These are phyloP conservation scores for Syndactyla subalaris DNA, from an alignment of 2,797 vertebrate genomes.

Conservation along the genomic window DNA sequence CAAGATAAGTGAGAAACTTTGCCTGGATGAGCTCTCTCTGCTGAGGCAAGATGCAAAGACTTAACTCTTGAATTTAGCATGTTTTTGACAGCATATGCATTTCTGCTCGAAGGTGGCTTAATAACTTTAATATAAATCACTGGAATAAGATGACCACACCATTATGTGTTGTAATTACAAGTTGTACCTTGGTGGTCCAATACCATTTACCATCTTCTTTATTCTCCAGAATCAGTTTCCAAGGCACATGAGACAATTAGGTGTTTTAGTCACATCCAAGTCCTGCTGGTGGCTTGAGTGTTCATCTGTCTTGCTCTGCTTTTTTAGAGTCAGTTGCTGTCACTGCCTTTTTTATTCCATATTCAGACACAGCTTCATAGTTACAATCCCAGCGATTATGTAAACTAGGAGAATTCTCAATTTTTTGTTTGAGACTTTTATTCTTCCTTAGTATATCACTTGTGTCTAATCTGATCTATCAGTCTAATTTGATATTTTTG, in stretches of 20 bases:
- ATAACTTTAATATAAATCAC: background rate
- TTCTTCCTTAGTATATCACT: background rate
- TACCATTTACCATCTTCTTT: background rate
- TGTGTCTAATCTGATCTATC: background rate
- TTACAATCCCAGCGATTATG: background rate
- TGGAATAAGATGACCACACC: background rate
- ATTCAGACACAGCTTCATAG: background rate
- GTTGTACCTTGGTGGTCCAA: background rate
- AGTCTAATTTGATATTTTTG: conserved; percentile 68
- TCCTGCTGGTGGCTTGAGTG: background rate
- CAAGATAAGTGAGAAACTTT: background rate
- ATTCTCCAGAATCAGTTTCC: background rate
- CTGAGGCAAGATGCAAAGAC: background rate
- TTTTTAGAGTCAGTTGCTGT: background rate
- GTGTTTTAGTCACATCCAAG: background rate
- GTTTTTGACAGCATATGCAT: background rate
- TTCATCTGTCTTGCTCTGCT: background rate
- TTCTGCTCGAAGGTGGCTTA: background rate
- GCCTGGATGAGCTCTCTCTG: background rate
- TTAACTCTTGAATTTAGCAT: background rate
- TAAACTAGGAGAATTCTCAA: background rate
- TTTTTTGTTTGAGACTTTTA: background rate
- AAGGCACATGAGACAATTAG: background rate
- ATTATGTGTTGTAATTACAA: background rate
- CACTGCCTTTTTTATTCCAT: background rate